Evolutionary conservation across 2,113 vertebrate genomes (phyloP).

Genomic region (Pterocles burchelli): DNA sequence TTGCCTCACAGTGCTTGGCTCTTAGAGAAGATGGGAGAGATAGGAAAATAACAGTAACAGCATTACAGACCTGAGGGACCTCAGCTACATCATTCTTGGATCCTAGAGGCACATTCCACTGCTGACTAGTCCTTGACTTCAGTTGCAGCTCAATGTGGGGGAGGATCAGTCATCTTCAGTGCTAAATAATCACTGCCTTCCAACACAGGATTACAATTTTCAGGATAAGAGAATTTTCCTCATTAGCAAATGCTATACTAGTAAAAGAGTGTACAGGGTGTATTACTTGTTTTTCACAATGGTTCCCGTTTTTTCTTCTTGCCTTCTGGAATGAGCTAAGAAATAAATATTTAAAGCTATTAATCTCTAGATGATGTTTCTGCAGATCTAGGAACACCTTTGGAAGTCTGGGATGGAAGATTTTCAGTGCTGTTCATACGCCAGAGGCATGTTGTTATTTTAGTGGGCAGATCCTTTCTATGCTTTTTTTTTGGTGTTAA

Average conservation of each 20-base stretch:
- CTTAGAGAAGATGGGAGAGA: not conserved
- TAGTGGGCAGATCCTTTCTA: not conserved
- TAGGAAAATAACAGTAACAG: not conserved
- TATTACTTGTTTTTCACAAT: not conserved
- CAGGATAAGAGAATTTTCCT: not conserved
- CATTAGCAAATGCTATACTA: not conserved
- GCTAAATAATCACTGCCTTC: not conserved
- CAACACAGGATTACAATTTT: not conserved
- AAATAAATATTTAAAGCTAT: not conserved
- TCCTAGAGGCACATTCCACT: not conserved
- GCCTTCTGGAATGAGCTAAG: not conserved
- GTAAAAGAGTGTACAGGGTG: not conserved
- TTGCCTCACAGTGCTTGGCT: not conserved
- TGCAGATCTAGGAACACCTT: not conserved
- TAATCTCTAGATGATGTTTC: not conserved
- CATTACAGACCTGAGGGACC: not conserved
- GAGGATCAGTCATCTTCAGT: not conserved
- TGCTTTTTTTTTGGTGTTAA: not conserved
- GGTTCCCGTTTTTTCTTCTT: not conserved
- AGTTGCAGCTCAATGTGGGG: not conserved
- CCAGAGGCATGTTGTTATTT: not conserved
- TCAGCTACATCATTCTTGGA: not conserved
- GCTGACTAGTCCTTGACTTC: not conserved
- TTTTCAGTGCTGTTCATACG: not conserved
- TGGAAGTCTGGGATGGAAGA: not conserved